Base-by-base conservation (phyloP, 2,797 vertebrate genomes). In the Microcaecilia unicolor region DNA sequence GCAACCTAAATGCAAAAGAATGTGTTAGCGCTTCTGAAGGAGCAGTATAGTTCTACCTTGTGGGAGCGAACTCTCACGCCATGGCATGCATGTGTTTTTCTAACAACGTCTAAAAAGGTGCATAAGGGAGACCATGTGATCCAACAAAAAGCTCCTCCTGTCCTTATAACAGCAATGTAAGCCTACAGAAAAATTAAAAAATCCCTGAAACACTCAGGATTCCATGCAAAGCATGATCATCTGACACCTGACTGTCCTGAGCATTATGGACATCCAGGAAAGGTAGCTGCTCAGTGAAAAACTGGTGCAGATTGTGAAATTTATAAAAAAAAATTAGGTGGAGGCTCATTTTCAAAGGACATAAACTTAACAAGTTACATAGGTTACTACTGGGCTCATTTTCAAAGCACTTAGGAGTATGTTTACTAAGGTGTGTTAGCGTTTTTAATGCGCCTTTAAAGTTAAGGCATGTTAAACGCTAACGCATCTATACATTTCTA, bases 231-330 rank as follows among this genome's bases (percentile, higher is more conserved):
- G 25, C 14, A 15, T 51, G 45, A 49, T 8, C 35, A 58, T 42
- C 2, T 5, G 53, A 59, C 49, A 52, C 19, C 40, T 48, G 45
- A 60, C 67, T 64, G 66, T 62, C 61, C 62, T 72, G 53, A 70
- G 69, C 70, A 58, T 57, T 61, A 67, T 72, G 30, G 50, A 73
- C 71, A 70, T 33, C 48, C 49, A 43, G 52, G 13, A 43, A 62
- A 75, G 78, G 76, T 74, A 74, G 76, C 74, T 78, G 70, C 70
- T 79, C 59, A 27, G 57, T 55, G 36, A 65, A 56, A 61, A 65
- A 76, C 78, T 76, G 83, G 80, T 81, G 76, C 78, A 83, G 61
- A 67, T 76, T 72, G 76, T 74, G 73, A 71, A 67, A 71, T 70
- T 67, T n/a, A n/a, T n/a, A n/a, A n/a, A n/a, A n/a, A n/a, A n/a